Percentiles rank a stretch among this genome's conserved stretches.
Conservation (phyloP, 2,888 invertebrate species). For the Stomorhina lunata region DNA sequence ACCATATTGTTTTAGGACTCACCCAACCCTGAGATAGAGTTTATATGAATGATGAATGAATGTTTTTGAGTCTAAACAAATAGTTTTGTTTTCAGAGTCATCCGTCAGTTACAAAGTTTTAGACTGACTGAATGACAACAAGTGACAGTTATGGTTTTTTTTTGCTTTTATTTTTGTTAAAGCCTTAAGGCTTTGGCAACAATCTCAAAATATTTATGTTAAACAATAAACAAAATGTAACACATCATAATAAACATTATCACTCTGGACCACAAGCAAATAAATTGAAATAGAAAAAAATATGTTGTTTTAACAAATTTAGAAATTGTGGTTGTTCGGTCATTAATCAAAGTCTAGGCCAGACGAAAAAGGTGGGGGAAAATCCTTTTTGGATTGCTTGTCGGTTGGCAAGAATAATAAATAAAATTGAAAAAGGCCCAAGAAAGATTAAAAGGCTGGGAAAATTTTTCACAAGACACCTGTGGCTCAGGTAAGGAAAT, state of each 20-base stretch:
- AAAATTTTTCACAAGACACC: no score
- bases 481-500: no score
- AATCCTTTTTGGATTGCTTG: not conserved
- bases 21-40: not conserved
- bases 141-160: slow-evolving; percentile 40
- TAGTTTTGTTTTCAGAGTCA: slow-evolving; percentile 1
- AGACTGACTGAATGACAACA: slow-evolving; percentile 8
- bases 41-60: slow-evolving; percentile 10
- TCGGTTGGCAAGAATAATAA: no score
- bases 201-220: not conserved
- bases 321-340: not conserved
- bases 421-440: no score
- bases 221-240: not conserved
- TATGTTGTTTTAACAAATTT: not conserved
- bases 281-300: not conserved
- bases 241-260: not conserved
- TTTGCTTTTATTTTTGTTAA: slow-evolving; percentile 1
- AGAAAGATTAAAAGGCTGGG: no score
- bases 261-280: not conserved
- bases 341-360: slow-evolving; percentile 12
- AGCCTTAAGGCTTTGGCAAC: slow-evolving; percentile 12
- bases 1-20: not conserved
- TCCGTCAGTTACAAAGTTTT: slow-evolving; percentile 12
- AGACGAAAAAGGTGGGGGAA: not conserved
- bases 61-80: slow-evolving; percentile 14